Evolutionary conservation across 1,140 invertebrate species (phyloP).

Genomic region (Capitella teleta): DNA sequence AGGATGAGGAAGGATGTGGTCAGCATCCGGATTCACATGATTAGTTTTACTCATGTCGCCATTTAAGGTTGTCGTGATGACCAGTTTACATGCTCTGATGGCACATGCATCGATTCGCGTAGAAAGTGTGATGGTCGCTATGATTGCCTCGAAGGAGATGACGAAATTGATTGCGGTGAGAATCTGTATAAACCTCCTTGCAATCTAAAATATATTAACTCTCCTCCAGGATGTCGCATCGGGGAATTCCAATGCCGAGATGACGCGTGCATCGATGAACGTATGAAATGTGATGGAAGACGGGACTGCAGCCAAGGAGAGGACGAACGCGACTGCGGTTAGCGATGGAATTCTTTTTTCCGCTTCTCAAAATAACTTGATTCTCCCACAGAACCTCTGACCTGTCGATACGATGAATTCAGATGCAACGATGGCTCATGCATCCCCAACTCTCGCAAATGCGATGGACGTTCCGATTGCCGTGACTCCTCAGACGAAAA

Average conservation of each 20-base stretch:
- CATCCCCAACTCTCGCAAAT: conserved; percentile 85
- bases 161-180: conserved; percentile 85
- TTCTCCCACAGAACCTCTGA: not conserved
- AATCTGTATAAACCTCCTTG: too few relatives aligned
- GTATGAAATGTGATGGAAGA: conserved; percentile 68
- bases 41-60: not conserved
- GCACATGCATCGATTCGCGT: conserved; percentile 63
- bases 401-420: conserved; percentile 53
- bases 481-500: conserved; percentile 89
- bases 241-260: conserved; percentile 47
- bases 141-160: conserved; percentile 77
- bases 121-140: conserved; percentile 59
- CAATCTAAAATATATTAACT: too few relatives aligned
- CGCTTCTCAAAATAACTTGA: too few relatives aligned
- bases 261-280: conserved; percentile 55
- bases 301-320: conserved; percentile 67
- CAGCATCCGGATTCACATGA: not conserved
- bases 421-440: conserved; percentile 46
- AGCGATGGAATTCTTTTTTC: too few relatives aligned
- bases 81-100: conserved; percentile 66
- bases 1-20: conserved; percentile 65
- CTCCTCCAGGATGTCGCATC: too few relatives aligned
- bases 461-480: conserved; percentile 89
- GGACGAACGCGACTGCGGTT: conserved; percentile 2
- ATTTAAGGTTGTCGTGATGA: conserved; percentile 53